A percentile compares a stretch with the other conserved stretches of the same genome.
Evolutionary conservation across 2,113 vertebrate species (phyloP).

Genomic region (Eolophus roseicapilla): DNA sequence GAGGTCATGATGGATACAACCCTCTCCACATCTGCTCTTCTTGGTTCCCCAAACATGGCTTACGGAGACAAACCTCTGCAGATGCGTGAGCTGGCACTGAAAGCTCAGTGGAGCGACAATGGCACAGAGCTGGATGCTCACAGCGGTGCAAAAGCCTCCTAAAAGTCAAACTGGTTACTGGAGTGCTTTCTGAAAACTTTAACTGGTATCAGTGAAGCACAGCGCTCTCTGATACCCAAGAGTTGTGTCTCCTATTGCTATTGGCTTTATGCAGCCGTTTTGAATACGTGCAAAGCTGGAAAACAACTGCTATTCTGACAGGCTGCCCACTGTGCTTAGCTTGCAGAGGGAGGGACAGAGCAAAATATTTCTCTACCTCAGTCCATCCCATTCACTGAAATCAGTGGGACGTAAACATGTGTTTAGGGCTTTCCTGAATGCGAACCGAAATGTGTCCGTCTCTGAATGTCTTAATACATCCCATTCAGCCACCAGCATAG

Average conservation of each 20-base stretch:
- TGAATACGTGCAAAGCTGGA: background rate
- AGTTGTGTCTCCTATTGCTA: background rate
- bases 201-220: background rate
- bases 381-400: background rate
- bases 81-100: background rate
- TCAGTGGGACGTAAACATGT: background rate
- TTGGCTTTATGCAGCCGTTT: background rate
- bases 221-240: rapidly evolving
- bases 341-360: background rate
- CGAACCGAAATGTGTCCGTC: background rate
- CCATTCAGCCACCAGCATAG: background rate
- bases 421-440: background rate
- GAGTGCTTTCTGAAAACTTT: background rate
- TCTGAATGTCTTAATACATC: background rate
- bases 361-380: background rate
- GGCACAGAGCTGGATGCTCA: background rate
- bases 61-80: background rate
- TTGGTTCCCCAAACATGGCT: background rate
- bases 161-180: background rate
- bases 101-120: rapidly evolving
- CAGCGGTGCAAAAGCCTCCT: background rate
- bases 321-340: background rate
- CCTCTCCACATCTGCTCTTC: background rate
- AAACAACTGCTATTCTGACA: background rate
- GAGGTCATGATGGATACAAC: background rate